phyloP scores from a whole-genome alignment of 2,888 invertebrate genomes.

The Hesperia comma region DNA sequence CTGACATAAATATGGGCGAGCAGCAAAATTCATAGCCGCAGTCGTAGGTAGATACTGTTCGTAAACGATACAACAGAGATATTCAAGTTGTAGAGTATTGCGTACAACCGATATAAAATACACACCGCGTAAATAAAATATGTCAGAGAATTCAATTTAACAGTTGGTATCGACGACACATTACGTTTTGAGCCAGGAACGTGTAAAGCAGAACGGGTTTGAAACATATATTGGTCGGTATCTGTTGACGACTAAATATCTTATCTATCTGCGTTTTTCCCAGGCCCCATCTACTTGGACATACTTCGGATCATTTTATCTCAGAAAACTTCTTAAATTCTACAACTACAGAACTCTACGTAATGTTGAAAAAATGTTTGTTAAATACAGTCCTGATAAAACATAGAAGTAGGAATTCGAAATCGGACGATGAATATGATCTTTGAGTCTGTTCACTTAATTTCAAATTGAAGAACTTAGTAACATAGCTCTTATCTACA shows the following conservation, averaged over 20 bases:
- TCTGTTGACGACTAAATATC: slow-evolving; percentile 30
- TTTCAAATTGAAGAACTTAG: too few species aligned
- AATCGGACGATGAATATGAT: too few species aligned
- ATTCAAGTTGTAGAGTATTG: slow-evolving; percentile 25
- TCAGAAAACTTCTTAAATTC: background rate
- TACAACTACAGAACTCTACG: too few species aligned
- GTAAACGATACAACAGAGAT: slow-evolving; percentile 30
- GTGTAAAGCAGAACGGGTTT: slow-evolving; percentile 33
- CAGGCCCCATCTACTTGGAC: slow-evolving; percentile 7
- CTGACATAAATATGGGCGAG: slow-evolving; percentile 5
- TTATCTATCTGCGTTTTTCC: slow-evolving; percentile 33
- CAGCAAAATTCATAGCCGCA: slow-evolving; percentile 15
- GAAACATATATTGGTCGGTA: slow-evolving; percentile 17
- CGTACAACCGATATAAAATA: slow-evolving; percentile 31
- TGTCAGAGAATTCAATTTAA: slow-evolving; percentile 33
- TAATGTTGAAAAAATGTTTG: too few species aligned
- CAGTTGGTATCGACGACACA: slow-evolving; percentile 29
- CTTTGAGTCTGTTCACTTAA: too few species aligned
- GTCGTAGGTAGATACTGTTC: slow-evolving; percentile 13
- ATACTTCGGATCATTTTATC: slow-evolving; percentile 15
- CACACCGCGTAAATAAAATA: slow-evolving; percentile 34
- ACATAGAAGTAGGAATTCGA: too few species aligned
- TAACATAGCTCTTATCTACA: too few species aligned
- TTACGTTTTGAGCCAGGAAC: slow-evolving; percentile 31
- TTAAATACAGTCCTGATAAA: too few species aligned